Base-by-base conservation (phyloP, 2,797 vertebrate species). In the Lepus townsendii region DNA sequence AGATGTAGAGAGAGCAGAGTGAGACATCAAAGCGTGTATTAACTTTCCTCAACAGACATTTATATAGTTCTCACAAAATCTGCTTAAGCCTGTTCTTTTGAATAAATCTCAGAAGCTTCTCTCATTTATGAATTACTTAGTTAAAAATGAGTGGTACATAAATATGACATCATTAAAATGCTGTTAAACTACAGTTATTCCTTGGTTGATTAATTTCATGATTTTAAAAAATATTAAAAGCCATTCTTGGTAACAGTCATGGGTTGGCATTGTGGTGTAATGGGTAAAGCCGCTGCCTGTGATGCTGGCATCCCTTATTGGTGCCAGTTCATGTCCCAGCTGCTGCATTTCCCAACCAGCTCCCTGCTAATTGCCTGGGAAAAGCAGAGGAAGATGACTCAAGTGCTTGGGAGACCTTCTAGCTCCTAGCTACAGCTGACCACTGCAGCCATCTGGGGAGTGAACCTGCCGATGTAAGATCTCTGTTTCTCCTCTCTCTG, bases 181-280 rank as follows among this genome's bases (percentile, higher is more conserved):
- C 6, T 84, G 77, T 83, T 52, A 90, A 93, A 88, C 75, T 69
- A n/a, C 30, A 60, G 7, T 62, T 85, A 88, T 50, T 91, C n/a
- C 4, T 38, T 73, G 57, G 27, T 26, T 47, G 16, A 65, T 20
- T 77, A 85, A 57, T 27, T 9, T 88, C 24, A 27, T 63, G 42
- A 72, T 75, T 62, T n/a, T 9, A 47, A 47, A 47, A 20, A 79
- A 3, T n/a, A 72, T 78, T 26, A 78, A 9, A 16, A 78, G 20
- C 12, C 24, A 42, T 63, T 57, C 7, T 69, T 65, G 5, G 38
- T 78, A 78, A 73, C 75, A 2, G 11, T 88, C 42, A 47, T 9
- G 42, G 42, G 42, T 9, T 9, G 42, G 8, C 42, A 8, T 42
- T 42, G 42, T 47, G 42, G 42, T 47, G 8, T 47, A 47, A 47